Conservation (phyloP, 2,113 vertebrate species). For the Pituophis catenifer region DNA sequence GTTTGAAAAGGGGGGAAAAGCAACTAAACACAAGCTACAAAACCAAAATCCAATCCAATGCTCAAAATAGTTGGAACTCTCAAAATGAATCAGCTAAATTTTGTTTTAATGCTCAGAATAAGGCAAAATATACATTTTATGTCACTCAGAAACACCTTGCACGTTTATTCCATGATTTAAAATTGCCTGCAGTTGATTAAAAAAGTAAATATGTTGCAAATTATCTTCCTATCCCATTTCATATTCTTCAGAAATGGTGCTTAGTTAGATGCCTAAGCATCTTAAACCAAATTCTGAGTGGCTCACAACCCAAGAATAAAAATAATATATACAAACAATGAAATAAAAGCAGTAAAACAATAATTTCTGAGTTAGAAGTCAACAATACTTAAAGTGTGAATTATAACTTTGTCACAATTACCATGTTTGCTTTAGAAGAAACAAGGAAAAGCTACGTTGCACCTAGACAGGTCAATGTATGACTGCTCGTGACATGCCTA, state of each 20-base stretch:
- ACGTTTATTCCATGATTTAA: not conserved
- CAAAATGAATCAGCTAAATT: not conserved
- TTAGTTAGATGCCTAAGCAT: not conserved
- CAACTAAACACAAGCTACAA: not conserved
- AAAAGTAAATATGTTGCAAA: not conserved
- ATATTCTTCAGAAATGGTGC: not conserved
- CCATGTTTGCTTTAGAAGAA: not conserved
- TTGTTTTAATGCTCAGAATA: not conserved
- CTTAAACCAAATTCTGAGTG: not conserved
- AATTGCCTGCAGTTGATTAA: not conserved
- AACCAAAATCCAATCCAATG: not conserved
- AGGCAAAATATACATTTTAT: not conserved
- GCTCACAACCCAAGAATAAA: not conserved
- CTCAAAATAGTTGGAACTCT: not conserved
- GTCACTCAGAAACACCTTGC: not conserved
- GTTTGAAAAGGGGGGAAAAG: not conserved
- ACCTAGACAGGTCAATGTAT: not conserved
- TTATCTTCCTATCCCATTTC: not conserved
- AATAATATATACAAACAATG: not conserved
- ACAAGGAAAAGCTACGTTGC: not conserved
- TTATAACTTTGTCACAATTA: not conserved
- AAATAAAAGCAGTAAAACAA: not conserved
- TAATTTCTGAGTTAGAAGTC: not conserved
- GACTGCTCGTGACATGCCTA: rapidly evolving
- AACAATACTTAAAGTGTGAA: rapidly evolving